Evolutionary conservation across 2,888 invertebrate genomes (phyloP).

Genomic region (Drosophila mulleri): DNA sequence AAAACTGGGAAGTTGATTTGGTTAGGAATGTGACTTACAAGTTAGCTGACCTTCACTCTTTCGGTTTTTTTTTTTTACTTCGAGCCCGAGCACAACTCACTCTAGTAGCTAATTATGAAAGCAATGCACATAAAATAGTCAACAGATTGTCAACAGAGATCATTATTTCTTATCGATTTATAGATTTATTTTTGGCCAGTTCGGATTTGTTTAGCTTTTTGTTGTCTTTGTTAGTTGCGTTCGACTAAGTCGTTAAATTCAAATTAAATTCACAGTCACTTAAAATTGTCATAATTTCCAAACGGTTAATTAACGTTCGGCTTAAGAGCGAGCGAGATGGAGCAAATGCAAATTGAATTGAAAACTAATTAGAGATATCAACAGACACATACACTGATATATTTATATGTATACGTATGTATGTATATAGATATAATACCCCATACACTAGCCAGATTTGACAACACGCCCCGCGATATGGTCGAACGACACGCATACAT

Average conservation of each 20-base stretch:
- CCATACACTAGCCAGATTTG: conserved; percentile 29
- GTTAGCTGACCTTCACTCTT: conserved; percentile 25
- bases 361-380: conserved; percentile 77
- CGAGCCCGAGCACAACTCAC: conserved; percentile 29
- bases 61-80: background rate
- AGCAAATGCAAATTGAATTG: conserved; percentile 76
- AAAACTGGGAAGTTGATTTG: conserved; percentile 5
- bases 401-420: background rate
- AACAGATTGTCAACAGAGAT: conserved; percentile 20
- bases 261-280: conserved; percentile 65
- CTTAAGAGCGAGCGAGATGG: conserved; percentile 18
- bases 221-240: background rate
- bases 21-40: conserved; percentile 3
- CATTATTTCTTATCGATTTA: conserved; percentile 50
- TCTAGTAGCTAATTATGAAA: conserved; percentile 22
- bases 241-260: conserved; percentile 56
- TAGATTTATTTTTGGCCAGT: conserved; percentile 28
- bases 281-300: conserved; percentile 69
- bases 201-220: background rate
- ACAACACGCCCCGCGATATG: conserved; percentile 49
- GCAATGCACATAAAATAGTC: conserved; percentile 33
- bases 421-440: conserved; percentile 4
- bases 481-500: conserved; percentile 66
- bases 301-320: conserved; percentile 59
- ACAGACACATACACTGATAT: conserved; percentile 26